Evolutionary conservation across 2,888 invertebrate genomes (phyloP).

Genomic region (Cephus rjabovi): DNA sequence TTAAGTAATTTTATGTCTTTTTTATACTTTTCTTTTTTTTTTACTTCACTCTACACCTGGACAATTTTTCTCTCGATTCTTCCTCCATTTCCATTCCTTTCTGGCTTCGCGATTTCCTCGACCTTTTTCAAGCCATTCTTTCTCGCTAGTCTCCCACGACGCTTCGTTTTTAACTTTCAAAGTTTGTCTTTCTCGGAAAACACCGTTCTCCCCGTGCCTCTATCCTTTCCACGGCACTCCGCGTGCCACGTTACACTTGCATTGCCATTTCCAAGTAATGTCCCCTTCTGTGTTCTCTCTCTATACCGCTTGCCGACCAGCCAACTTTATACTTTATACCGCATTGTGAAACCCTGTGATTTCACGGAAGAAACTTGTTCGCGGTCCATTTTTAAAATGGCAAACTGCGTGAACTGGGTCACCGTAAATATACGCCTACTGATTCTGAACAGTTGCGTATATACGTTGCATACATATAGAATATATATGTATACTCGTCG

Average conservation of each 20-base stretch:
- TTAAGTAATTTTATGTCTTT: not conserved
- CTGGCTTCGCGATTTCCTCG: conserved; percentile 8
- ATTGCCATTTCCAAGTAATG: not conserved
- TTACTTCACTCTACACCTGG: not conserved
- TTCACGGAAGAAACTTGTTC: conserved; percentile 33
- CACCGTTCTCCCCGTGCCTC: conserved; percentile 24
- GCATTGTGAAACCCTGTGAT: conserved; percentile 56
- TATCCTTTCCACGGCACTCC: conserved; percentile 9
- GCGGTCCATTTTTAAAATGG: not conserved
- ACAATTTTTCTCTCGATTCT: conserved; percentile 19
- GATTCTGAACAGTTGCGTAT: not conserved
- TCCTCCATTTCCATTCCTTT: conserved; percentile 24
- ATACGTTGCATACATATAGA: not conserved
- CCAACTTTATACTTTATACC: conserved; percentile 46
- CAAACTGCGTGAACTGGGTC: not conserved
- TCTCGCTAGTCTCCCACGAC: conserved; percentile 2
- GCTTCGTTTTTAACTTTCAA: conserved; percentile 50
- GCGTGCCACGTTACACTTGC: conserved; percentile 1
- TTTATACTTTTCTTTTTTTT: not conserved
- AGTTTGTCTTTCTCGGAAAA: conserved; percentile 52
- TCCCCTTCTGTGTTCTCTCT: not conserved
- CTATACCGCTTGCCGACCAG: not conserved
- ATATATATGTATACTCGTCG: no score
- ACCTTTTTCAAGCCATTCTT: conserved; percentile 11
- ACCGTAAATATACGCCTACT: not conserved